A percentile compares a stretch with the other conserved stretches of the same genome.
Evolutionary conservation across 2,113 vertebrate species (phyloP).

Genomic region (Phyllopteryx taeniolatus): DNA sequence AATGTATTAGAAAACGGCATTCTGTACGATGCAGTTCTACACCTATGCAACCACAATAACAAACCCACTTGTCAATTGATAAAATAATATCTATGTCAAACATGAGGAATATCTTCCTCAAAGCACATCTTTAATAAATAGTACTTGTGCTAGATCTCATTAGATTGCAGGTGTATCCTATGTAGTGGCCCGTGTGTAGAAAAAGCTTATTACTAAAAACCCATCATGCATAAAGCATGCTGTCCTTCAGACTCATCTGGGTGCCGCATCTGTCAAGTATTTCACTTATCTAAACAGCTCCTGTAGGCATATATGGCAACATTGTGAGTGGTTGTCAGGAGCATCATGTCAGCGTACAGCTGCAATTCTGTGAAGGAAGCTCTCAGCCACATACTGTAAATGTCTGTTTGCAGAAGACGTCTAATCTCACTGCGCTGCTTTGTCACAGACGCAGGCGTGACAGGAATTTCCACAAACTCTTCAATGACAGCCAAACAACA

Average conservation of each 20-base stretch:
- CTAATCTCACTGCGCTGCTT: constrained; percentile 36
- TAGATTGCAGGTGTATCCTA: neutral
- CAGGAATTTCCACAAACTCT: constrained; percentile 42
- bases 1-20: neutral
- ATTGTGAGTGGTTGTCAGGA: constrained; percentile 35
- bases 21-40: neutral
- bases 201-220: neutral
- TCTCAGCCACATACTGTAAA: constrained; percentile 36
- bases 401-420: constrained; percentile 42
- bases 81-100: neutral
- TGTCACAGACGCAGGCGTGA: constrained; percentile 42
- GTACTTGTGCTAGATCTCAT: neutral
- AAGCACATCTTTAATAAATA: neutral
- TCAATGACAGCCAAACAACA: constrained; percentile 32
- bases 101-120: neutral
- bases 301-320: constrained; percentile 30
- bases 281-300: constrained; percentile 40
- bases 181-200: constrained; percentile 8
- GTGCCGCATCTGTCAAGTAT: constrained; percentile 39
- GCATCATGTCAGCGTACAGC: constrained; percentile 38
- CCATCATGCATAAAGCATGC: constrained; percentile 8
- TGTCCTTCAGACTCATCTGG: constrained; percentile 30
- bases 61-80: neutral
- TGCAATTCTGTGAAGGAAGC: constrained; percentile 37
- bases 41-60: neutral